phyloP scores from a whole-genome alignment of 1,140 invertebrate species.

The Ceratoteleas bidentatus region DNA sequence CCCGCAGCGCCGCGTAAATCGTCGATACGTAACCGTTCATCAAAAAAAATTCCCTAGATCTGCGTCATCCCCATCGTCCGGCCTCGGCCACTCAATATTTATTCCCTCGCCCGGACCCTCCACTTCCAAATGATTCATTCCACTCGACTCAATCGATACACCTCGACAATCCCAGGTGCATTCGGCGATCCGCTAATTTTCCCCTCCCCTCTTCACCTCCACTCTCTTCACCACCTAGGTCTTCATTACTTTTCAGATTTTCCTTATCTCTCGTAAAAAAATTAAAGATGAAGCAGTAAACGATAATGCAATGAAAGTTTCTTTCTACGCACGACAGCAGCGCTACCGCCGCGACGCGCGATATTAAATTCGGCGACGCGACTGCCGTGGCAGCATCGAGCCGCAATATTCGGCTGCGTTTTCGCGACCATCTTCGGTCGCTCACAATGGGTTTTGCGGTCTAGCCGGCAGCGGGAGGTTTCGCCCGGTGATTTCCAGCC shows the following conservation, averaged over 20 bases:
- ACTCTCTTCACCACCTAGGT: background rate
- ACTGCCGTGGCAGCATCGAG: slow-evolving; percentile 18
- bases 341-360: background rate
- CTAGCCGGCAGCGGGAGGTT: slow-evolving; percentile 52
- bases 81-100: slow-evolving; percentile 31
- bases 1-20: too few species aligned
- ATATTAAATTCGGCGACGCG: slow-evolving; percentile 4
- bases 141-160: slow-evolving; percentile 41
- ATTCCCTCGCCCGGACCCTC: slow-evolving; percentile 26
- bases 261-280: too few species aligned
- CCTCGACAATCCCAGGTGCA: slow-evolving; percentile 41
- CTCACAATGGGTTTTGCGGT: slow-evolving; percentile 54
- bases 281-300: too few species aligned
- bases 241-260: too few species aligned
- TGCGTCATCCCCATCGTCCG: slow-evolving; percentile 4
- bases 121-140: slow-evolving; percentile 46
- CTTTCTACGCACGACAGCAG: too few species aligned
- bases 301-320: too few species aligned
- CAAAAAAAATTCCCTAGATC: slow-evolving; percentile 35
- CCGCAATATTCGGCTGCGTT: slow-evolving; percentile 16
- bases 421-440: slow-evolving; percentile 48
- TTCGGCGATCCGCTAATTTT: slow-evolving; percentile 28
- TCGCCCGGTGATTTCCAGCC: slow-evolving; percentile 69
- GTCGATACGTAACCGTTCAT: background rate
- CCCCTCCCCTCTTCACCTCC: background rate